Evolutionary conservation across 2,113 vertebrate genomes (phyloP), one percentile per base, ranked within the genome.

Genomic region (Pica pica): DNA sequence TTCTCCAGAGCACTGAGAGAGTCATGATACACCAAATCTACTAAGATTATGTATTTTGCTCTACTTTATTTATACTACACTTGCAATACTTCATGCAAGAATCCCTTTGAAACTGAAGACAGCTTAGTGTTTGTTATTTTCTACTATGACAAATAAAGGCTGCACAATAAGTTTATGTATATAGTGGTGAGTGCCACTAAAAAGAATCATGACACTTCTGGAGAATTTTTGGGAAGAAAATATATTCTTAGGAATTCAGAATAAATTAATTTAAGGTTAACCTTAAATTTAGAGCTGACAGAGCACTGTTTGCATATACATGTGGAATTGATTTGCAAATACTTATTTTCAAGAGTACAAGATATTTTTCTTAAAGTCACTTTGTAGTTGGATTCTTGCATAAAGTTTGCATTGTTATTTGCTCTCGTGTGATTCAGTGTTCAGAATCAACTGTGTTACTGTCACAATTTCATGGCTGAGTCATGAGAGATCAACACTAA

Each of bases 401-500:
- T 53, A 35, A 76, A 41, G 8, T 53, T 77, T 87, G 22, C n/a
- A 64, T 80, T 46, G 42, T 39, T 82, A 7, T 75, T 83, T 94
- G 26, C 15, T 69, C 55, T 17, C 0, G 0, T 89, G 24, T 78
- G 21, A 63, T 74, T 92, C 68, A 84, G 49, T 28, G 68, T 50
- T 90, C 73, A 92, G 77, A 60, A 64, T 82, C 55, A 84, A 30
- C 28, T 12, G 12, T 88, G 31, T 73, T 95, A 49, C 47, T 69
- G 13, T 35, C 41, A 61, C 55, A 86, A 87, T 95, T 87, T 84
- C 85, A 70, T 67, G 84, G 10, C 81, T 90, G 87, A 97, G 52
- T 92, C 85, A 96, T 50, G 61, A 79, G 42, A 60, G 49, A 90
- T 89, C 91, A 94, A 56, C 39, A 39, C 49, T 74, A 89, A 90